These are phyloP conservation scores for Cheilosia variabilis DNA, from an alignment of 2,888 invertebrate genomes.

Conservation along the genomic window DNA sequence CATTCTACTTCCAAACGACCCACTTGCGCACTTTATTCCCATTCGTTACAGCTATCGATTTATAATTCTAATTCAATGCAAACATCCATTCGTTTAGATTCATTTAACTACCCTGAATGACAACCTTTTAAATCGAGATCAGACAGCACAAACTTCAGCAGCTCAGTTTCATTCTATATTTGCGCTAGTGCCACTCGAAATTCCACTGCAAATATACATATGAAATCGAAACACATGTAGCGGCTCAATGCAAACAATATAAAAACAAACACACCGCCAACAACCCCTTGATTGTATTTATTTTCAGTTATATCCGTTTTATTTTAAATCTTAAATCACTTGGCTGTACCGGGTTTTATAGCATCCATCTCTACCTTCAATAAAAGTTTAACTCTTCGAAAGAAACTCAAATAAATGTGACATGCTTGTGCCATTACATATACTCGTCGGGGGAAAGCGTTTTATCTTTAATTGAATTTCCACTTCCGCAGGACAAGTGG, in stretches of 20 bases:
- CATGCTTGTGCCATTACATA: constrained; percentile 59
- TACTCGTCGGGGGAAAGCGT: constrained; percentile 53
- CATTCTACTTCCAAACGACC: too few species aligned
- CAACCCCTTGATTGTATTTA: not conserved
- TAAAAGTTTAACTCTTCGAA: constrained; percentile 37
- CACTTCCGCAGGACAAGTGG: constrained; percentile 28
- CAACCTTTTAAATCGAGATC: too few species aligned
- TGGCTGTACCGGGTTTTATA: constrained; percentile 4
- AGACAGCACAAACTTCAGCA: too few species aligned
- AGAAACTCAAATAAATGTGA: constrained; percentile 63
- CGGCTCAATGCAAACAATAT: not conserved
- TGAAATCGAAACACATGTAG: not conserved
- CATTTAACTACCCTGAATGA: too few species aligned
- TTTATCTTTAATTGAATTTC: constrained; percentile 69
- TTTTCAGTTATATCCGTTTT: not conserved
- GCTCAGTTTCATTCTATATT: too few species aligned
- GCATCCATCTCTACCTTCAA: constrained; percentile 36
- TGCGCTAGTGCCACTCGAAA: not conserved
- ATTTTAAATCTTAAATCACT: constrained; percentile 10
- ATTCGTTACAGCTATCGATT: too few species aligned
- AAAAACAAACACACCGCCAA: not conserved
- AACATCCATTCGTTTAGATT: too few species aligned
- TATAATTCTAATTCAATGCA: too few species aligned
- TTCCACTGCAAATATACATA: not conserved
- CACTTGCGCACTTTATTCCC: too few species aligned